Evolutionary conservation across 1,140 invertebrate species (phyloP), one percentile per base, ranked within the genome.

Genomic region (Matsumurasca onukii): DNA sequence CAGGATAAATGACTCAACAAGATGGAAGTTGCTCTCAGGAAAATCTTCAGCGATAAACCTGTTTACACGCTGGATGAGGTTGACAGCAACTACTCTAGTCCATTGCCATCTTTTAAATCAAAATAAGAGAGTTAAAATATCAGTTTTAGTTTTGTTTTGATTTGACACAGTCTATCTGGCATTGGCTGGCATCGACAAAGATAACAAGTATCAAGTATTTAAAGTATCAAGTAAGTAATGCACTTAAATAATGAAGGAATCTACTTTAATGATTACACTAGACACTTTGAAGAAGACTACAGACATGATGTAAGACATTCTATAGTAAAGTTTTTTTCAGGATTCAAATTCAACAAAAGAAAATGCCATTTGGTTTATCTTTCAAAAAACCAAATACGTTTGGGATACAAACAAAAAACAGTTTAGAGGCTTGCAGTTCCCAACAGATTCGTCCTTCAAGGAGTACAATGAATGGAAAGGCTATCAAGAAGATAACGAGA

Each of bases 331-430:
- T 17, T 67, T 73, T 65, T 76, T 75, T 65, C 67, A 81, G 78
- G 72, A 78, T 74, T 29, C 55, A 25, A 75, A 73, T 66, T 57
- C 72, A 25, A 74, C 71, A 75, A 29, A 73, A 24, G 31, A 67
- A 12, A 69, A 68, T 15, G n/a, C 62, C 17, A 72, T 83, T 49
- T 97, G 92, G 91, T 95, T 98, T 78, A 86, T 90, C 64, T 98
- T 98, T 80, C 97, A 99, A 89, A 98, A 99, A 80, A 94, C 92
- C 0, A 98, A 98, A 80, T 99, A 98, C 81, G 78, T 94, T 65
- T 98, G 93, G 88, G 87, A 94, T 77, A 80, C 84, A 68, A 85
- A 92, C 1, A 90, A 89, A 65, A 92, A 94, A 75, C 79, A 78
- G 45, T 98, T 98, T 79, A 78, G 84, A 61, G 87, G 89, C 12